Conservation (phyloP, 2,797 vertebrate species). For the Sphaeramia orbicularis region DNA sequence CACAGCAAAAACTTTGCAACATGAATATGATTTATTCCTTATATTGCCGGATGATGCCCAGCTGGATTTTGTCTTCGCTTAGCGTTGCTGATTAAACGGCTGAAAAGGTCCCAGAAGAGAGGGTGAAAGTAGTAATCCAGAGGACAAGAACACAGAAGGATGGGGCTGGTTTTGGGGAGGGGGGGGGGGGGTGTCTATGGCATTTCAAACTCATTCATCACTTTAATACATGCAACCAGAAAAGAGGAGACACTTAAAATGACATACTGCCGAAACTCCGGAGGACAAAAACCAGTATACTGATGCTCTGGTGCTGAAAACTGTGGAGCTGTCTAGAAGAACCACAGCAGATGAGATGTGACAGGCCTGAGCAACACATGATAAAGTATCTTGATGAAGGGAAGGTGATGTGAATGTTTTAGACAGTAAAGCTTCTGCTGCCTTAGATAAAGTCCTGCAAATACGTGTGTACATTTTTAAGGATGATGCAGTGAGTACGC, state of each 20-base stretch:
- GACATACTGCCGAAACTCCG: constrained; percentile 45
- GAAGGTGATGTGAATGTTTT: constrained; percentile 36
- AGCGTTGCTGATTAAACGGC: constrained; percentile 49
- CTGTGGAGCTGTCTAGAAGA: constrained; percentile 50
- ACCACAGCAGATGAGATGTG: constrained; percentile 57
- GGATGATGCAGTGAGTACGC: not conserved
- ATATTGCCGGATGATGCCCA: constrained; percentile 40
- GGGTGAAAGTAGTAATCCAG: constrained; percentile 36
- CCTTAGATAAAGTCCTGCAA: constrained; percentile 2
- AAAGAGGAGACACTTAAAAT: constrained; percentile 59
- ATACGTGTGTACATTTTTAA: not conserved
- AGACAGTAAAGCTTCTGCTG: constrained; percentile 42
- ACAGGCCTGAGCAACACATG: constrained; percentile 46
- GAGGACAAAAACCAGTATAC: constrained; percentile 34
- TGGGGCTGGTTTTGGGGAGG: constrained; percentile 9
- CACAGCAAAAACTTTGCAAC: constrained; percentile 39
- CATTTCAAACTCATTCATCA: constrained; percentile 69
- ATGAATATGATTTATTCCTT: constrained; percentile 55
- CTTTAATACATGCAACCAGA: constrained; percentile 42
- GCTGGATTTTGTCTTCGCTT: constrained; percentile 59
- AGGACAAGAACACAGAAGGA: constrained; percentile 29
- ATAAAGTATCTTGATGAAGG: constrained; percentile 30
- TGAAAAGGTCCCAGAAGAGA: constrained; percentile 46
- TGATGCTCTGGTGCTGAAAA: constrained; percentile 56
- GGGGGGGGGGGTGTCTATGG: constrained; percentile 21